Evolutionary conservation across 2,888 invertebrate genomes (phyloP).

Genomic region (Eulithis testata): DNA sequence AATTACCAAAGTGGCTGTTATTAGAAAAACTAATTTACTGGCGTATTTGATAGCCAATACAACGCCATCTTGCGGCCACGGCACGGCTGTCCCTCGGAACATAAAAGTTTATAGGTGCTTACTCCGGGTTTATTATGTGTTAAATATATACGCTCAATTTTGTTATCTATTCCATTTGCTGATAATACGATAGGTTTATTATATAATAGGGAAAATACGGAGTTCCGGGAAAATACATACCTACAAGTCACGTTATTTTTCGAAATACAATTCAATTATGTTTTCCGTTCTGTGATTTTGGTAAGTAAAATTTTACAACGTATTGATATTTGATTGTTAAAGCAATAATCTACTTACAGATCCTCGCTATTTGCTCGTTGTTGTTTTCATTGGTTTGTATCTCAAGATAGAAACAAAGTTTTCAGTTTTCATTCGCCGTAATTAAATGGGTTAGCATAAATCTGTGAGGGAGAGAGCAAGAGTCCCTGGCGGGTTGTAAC

Average conservation of each 20-base stretch:
- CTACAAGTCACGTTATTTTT: neutral
- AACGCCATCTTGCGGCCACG: slow-evolving; percentile 54
- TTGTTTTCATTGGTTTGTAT: slow-evolving; percentile 35
- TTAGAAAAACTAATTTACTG: slow-evolving; percentile 48
- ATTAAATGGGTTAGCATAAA: slow-evolving; percentile 69
- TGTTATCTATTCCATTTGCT: slow-evolving; percentile 52
- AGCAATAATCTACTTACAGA: neutral
- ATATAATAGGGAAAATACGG: neutral
- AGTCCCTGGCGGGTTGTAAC: slow-evolving; percentile 62
- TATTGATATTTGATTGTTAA: no score
- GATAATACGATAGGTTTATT: slow-evolving; percentile 40
- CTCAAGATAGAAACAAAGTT: slow-evolving; percentile 37
- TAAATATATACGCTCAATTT: slow-evolving; percentile 56
- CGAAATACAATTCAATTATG: neutral
- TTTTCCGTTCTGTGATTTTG: no score
- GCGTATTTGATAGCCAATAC: slow-evolving; percentile 48
- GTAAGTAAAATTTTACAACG: no score
- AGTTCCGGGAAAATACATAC: neutral
- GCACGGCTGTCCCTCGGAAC: slow-evolving; percentile 50
- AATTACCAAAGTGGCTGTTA: slow-evolving; percentile 40
- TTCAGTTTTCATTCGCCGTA: slow-evolving; percentile 48
- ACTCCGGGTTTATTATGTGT: slow-evolving; percentile 59
- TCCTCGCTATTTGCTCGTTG: neutral
- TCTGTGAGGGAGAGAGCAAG: slow-evolving; percentile 59
- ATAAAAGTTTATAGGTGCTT: slow-evolving; percentile 62